Percentiles rank a stretch among this genome's conserved stretches.
phyloP scores from a whole-genome alignment of 2,888 invertebrate species.

The Dasysyrphus tricinctus region DNA sequence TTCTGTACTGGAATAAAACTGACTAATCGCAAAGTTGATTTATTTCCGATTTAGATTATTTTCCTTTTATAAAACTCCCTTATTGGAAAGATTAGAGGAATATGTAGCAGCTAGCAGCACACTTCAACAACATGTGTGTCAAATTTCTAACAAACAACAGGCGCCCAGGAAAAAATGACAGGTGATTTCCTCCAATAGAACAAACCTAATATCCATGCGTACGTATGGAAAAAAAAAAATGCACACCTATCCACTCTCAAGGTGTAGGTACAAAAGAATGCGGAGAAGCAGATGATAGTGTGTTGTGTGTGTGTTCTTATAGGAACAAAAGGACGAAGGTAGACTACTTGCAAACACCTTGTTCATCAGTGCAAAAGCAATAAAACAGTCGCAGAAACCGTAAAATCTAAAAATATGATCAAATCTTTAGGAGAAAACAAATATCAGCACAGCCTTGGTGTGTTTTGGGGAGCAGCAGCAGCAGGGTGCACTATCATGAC shows the following conservation, averaged over 20 bases:
- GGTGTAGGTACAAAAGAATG: neutral
- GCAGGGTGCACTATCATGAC: neutral
- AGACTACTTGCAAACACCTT: neutral
- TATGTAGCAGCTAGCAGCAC: neutral
- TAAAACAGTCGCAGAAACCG: slow-evolving; percentile 1
- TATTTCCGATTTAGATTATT: neutral
- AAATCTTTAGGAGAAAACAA: neutral
- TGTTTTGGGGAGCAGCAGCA: neutral
- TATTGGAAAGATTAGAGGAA: neutral
- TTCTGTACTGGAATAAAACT: slow-evolving; percentile 50
- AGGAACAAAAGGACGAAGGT: slow-evolving; percentile 6
- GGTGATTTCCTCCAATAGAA: neutral
- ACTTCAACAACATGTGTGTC: slow-evolving; percentile 41
- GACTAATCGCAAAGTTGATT: slow-evolving; percentile 41
- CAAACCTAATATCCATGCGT: neutral
- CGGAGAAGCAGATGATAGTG: neutral
- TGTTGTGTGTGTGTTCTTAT: neutral
- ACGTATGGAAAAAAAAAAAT: neutral
- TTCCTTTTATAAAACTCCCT: neutral
- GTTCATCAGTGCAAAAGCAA: neutral
- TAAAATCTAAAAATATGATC: slow-evolving; percentile 18
- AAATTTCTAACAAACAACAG: slow-evolving; percentile 40
- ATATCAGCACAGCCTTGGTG: neutral
- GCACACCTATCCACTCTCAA: neutral
- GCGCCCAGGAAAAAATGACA: slow-evolving; percentile 28